These are phyloP conservation scores for Leptonema lineaticorne DNA, from an alignment of 1,140 invertebrate genomes.

Conservation along the genomic window DNA sequence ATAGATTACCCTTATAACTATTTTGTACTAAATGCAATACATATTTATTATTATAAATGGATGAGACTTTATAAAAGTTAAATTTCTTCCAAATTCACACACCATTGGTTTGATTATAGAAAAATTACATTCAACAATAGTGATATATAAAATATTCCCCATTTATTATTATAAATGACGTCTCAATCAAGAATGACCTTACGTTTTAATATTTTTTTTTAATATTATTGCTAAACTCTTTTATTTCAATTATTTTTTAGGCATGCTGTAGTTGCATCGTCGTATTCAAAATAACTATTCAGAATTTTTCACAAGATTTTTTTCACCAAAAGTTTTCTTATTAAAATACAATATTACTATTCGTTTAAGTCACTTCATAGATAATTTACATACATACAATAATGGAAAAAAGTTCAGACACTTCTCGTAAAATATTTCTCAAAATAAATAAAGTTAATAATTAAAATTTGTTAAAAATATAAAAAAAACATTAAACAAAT, in stretches of 20 bases:
- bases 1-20: constrained; percentile 9
- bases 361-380: too few relatives aligned
- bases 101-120: constrained; percentile 10
- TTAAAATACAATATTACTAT: too few relatives aligned
- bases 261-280: constrained; percentile 1
- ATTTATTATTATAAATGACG: too few relatives aligned
- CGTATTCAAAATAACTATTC: constrained; percentile 1
- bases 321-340: too few relatives aligned
- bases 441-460: too few relatives aligned
- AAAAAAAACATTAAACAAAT: too few relatives aligned
- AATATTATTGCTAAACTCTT: constrained; percentile 5
- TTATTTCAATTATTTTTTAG: not conserved
- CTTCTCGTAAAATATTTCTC: too few relatives aligned
- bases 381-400: too few relatives aligned
- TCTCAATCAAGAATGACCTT: not conserved
- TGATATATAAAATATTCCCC: constrained; percentile 19
- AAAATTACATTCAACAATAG: constrained; percentile 11
- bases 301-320: too few relatives aligned
- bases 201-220: not conserved
- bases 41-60: too few relatives aligned
- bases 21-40: constrained; percentile 12
- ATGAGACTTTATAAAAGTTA: constrained; percentile 13
- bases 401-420: too few relatives aligned
- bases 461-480: too few relatives aligned
- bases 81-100: not conserved